A percentile compares a stretch with the other conserved stretches of the same genome.
phyloP scores from a whole-genome alignment of 2,113 vertebrate genomes.

The Tapirus terrestris region DNA sequence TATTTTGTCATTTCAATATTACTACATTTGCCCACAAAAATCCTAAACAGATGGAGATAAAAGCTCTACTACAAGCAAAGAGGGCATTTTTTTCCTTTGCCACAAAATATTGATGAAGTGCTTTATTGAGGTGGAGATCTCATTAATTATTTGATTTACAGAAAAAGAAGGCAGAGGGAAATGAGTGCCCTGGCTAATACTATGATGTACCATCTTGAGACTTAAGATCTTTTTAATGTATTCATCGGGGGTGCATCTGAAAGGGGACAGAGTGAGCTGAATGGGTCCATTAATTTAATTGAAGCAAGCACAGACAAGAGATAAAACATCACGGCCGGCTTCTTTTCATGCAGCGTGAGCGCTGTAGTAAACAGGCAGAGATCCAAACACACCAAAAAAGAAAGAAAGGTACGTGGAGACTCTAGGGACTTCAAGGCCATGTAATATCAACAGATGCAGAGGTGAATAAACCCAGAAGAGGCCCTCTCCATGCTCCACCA shows the following conservation, averaged over 20 bases:
- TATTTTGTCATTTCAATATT: constrained; percentile 88
- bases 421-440: constrained; percentile 93
- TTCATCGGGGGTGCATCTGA: constrained; percentile 93
- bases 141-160: constrained; percentile 95
- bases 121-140: constrained; percentile 89
- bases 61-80: constrained; percentile 84
- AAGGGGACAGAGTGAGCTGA: constrained; percentile 95
- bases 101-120: constrained; percentile 89
- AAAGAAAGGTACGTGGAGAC: constrained; percentile 85
- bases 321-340: constrained; percentile 97
- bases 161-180: constrained; percentile 88
- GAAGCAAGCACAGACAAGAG: constrained; percentile 97
- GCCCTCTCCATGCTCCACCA: constrained; percentile 72
- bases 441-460: constrained; percentile 90
- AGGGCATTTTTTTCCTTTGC: constrained; percentile 79
- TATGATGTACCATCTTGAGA: constrained; percentile 97
- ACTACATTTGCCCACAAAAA: constrained; percentile 81
- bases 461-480: constrained; percentile 91
- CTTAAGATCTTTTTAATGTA: constrained; percentile 99
- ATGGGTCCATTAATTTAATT: constrained; percentile 99
- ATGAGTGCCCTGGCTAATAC: constrained; percentile 93
- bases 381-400: constrained; percentile 91
- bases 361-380: constrained; percentile 95
- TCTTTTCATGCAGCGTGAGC: constrained; percentile 93
- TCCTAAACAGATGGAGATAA: constrained; percentile 83